Conservation (phyloP, 2,113 vertebrate genomes). For the Cyanistes caeruleus region DNA sequence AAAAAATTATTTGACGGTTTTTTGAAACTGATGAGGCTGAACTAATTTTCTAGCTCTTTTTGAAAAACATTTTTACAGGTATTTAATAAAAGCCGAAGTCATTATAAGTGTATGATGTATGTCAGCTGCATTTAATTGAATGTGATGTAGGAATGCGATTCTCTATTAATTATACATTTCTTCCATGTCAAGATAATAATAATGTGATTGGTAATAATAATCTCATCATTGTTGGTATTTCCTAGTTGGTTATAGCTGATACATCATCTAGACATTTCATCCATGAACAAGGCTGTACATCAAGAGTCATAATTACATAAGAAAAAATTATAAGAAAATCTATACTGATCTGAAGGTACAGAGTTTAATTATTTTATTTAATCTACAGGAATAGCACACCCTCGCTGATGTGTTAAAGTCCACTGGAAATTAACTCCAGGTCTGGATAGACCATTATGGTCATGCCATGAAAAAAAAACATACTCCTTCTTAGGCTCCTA, state of each 20-base stretch:
- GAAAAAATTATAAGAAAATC: not conserved
- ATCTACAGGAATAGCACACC: not conserved
- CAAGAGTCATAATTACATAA: not conserved
- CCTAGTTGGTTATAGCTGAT: not conserved
- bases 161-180: not conserved
- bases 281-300: not conserved
- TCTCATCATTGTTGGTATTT: not conserved
- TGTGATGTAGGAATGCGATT: not conserved
- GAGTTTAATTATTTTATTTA: not conserved
- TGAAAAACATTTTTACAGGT: not conserved
- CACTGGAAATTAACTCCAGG: not conserved
- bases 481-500: not conserved
- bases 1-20: not conserved
- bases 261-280: not conserved
- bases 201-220: not conserved
- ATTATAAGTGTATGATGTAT: fast-evolving
- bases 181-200: not conserved
- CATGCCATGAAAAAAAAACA: not conserved
- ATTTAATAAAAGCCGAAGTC: not conserved
- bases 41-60: not conserved
- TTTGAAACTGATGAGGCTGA: not conserved
- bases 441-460: not conserved
- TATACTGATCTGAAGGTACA: not conserved
- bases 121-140: not conserved
- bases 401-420: not conserved